These are phyloP conservation scores for Neolamprologus sp. DNA, from an alignment of 2,113 vertebrate genomes.

Conservation along the genomic window DNA sequence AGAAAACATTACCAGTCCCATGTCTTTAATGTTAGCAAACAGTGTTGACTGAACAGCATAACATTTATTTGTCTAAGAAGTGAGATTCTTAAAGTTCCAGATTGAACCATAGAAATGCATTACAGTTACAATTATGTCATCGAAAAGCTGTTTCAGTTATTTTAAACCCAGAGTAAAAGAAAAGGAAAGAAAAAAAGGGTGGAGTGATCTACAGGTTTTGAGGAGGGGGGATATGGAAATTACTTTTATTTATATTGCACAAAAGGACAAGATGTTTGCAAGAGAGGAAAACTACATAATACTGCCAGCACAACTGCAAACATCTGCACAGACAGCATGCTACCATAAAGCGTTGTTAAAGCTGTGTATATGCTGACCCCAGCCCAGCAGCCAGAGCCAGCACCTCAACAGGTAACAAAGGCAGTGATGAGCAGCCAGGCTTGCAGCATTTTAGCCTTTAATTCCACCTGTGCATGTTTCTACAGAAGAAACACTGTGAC, in stretches of 20 bases:
- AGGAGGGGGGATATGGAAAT: background rate
- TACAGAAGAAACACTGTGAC: background rate
- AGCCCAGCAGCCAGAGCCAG: background rate
- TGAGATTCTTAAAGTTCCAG: background rate
- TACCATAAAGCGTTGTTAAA: background rate
- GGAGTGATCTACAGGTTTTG: background rate
- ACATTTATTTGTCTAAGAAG: background rate
- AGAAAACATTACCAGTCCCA: background rate
- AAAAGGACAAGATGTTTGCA: background rate
- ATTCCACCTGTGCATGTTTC: background rate
- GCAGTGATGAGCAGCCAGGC: background rate
- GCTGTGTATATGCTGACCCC: background rate
- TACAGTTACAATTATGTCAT: background rate
- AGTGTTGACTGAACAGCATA: background rate
- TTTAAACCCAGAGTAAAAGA: background rate
- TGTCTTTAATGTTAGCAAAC: background rate
- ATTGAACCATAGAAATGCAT: background rate
- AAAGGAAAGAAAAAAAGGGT: background rate
- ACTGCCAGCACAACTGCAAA: background rate
- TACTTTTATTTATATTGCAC: background rate
- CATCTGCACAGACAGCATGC: background rate
- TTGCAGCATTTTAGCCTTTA: background rate
- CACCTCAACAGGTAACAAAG: background rate
- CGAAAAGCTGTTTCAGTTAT: background rate
- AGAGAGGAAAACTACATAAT: background rate